Conservation (phyloP, 2,888 invertebrate genomes). For the Eupithecia centaureata region DNA sequence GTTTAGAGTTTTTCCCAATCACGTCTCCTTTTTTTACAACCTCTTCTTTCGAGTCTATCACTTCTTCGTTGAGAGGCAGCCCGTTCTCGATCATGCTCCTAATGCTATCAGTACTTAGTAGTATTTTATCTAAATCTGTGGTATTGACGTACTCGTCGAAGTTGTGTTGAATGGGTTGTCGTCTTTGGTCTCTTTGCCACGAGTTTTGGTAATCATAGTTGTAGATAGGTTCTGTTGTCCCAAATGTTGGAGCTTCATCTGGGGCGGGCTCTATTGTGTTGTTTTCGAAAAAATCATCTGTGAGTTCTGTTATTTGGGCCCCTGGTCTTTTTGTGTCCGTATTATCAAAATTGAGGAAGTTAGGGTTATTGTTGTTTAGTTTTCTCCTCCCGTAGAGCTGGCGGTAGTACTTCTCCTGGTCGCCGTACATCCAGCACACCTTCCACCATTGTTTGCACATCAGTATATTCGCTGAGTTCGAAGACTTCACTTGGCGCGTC, state of each 20-base stretch:
- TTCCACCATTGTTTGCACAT: slow-evolving; percentile 96
- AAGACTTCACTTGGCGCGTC: slow-evolving; percentile 79
- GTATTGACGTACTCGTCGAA: slow-evolving; percentile 72
- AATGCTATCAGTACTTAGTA: slow-evolving; percentile 70
- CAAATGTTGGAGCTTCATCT: slow-evolving; percentile 66
- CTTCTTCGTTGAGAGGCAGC: slow-evolving; percentile 68
- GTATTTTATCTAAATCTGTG: slow-evolving; percentile 72
- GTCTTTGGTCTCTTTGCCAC: slow-evolving; percentile 82
- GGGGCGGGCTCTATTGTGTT: slow-evolving; percentile 70
- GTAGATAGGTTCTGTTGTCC: slow-evolving; percentile 70
- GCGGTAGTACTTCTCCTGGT: slow-evolving; percentile 93
- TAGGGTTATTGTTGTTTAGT: slow-evolving; percentile 61
- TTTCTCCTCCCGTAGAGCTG: slow-evolving; percentile 89
- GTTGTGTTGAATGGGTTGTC: slow-evolving; percentile 76
- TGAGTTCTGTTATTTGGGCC: slow-evolving; percentile 80
- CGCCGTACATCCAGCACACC: slow-evolving; percentile 94
- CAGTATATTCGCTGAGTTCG: slow-evolving; percentile 88
- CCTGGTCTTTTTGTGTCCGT: slow-evolving; percentile 73
- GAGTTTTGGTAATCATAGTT: slow-evolving; percentile 68
- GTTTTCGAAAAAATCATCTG: slow-evolving; percentile 77
- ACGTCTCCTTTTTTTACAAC: slow-evolving; percentile 70
- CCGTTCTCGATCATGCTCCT: slow-evolving; percentile 75
- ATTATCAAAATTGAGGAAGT: slow-evolving; percentile 66
- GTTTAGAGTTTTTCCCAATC: slow-evolving; percentile 72
- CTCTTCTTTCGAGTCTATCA: slow-evolving; percentile 73